Evolutionary conservation across 2,797 vertebrate species (phyloP), one percentile per base, ranked within the genome.

Genomic region (Notamacropus eugenii): DNA sequence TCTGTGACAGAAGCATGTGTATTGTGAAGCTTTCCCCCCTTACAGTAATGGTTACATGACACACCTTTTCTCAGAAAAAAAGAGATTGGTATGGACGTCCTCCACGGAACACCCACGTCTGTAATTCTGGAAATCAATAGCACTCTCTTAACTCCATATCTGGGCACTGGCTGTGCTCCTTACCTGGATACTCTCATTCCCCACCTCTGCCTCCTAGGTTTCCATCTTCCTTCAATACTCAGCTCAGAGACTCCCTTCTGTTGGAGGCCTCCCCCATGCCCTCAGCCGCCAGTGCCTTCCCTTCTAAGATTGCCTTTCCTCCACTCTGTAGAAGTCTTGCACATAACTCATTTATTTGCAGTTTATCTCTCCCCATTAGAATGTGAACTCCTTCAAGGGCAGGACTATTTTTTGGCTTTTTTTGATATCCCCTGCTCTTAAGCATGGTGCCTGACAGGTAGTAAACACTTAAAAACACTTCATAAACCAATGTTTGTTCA

Each of bases 251-350:
- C 8, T 12, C 8, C 14, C 40, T 94, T 55, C 92, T n/a, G 5
- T 0, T n/a, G 91, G 90, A n/a, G 46, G 11, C 28, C 62, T 40
- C 0, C 10, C 24, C 0, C 2, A 11, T 0, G 22, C 11, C n/a
- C 2, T 31, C 3, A 2, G 12, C 11, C 19, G 11, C 52, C 92
- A 59, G n/a, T 2, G 1, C n/a, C 40, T 12, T 56, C 67, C 14
- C 2, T 10, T 6, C 0, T 67, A 14, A 67, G 4, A 9, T 3
- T 1, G 22, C 11, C 24, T 5, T 58, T 40, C 54, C 46, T 4
- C 11, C 0, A 11, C 58, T 74, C 62, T 22, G 16, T 40, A 74
- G n/a, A 40, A 40, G n/a, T 74, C 19, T 82, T 82, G n/a, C 14
- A 24, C 40, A 13, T 6, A 19, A 82, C 19, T 82, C 19, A 82